Evolutionary conservation across 1,140 invertebrate species (phyloP).

Genomic region (Drosophila setifemur): DNA sequence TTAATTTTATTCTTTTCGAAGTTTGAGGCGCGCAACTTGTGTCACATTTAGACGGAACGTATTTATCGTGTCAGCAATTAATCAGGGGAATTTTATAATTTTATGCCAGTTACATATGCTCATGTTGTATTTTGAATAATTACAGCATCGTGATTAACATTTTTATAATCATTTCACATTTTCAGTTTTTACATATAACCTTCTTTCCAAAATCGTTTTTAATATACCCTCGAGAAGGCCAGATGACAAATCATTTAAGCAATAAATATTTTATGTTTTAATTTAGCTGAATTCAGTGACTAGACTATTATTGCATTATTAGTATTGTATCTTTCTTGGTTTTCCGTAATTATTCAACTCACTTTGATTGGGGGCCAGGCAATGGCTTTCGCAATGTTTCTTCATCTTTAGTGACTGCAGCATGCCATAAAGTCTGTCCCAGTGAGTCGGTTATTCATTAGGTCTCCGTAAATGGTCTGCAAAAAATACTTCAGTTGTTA

Average conservation of each 20-base stretch:
- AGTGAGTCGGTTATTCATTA: conserved; percentile 58
- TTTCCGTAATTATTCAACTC: conserved; percentile 17
- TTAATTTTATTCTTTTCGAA: conserved; percentile 24
- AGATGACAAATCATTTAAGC: conserved; percentile 36
- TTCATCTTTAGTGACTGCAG: conserved; percentile 38
- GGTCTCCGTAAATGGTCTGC: conserved; percentile 58
- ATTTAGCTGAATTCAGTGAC: conserved; percentile 53
- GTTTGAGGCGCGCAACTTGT: conserved; percentile 50
- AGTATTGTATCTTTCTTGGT: not conserved
- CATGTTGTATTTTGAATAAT: not conserved
- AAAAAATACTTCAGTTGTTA: conserved; percentile 52
- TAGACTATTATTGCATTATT: conserved; percentile 3
- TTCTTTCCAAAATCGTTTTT: no score
- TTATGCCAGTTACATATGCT: conserved; percentile 33
- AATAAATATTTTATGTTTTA: conserved; percentile 52
- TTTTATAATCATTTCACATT: no score
- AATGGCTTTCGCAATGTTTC: conserved; percentile 22
- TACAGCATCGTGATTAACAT: no score
- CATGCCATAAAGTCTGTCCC: conserved; percentile 43
- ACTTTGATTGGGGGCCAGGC: conserved; percentile 3
- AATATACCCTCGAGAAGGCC: no score
- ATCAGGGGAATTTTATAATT: conserved; percentile 63
- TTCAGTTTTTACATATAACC: no score
- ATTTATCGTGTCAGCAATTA: conserved; percentile 76
- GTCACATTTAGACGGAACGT: conserved; percentile 71